These are phyloP conservation scores for Hylaea fasciaria DNA, from an alignment of 2,888 invertebrate species.

Conservation along the genomic window DNA sequence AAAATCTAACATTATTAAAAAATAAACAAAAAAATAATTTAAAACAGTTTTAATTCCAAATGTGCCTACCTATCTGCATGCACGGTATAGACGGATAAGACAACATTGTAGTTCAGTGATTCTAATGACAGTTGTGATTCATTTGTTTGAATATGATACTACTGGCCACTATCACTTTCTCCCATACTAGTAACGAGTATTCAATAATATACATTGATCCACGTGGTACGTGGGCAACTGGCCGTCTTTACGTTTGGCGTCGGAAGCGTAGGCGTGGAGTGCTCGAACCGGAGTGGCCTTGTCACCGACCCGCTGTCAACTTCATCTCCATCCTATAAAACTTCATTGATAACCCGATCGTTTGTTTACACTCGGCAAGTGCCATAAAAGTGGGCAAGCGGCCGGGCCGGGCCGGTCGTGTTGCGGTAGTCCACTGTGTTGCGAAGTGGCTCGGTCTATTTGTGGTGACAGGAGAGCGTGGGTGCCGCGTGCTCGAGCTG, in stretches of 20 bases:
- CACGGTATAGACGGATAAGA: too few species aligned
- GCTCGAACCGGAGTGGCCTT: not conserved
- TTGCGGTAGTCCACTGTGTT: constrained; percentile 71
- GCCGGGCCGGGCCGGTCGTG: constrained; percentile 57
- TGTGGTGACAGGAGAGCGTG: constrained; percentile 84
- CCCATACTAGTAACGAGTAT: too few species aligned
- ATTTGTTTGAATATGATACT: too few species aligned
- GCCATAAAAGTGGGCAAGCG: constrained; percentile 45
- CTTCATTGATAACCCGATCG: constrained; percentile 26
- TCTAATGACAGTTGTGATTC: too few species aligned
- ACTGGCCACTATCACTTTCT: too few species aligned
- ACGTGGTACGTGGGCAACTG: not conserved
- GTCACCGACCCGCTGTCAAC: constrained; percentile 1
- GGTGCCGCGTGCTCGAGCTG: constrained; percentile 83
- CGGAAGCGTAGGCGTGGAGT: not conserved
- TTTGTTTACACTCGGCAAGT: constrained; percentile 32
- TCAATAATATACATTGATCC: not conserved
- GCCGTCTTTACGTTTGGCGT: not conserved
- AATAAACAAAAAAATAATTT: too few species aligned
- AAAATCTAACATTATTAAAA: too few species aligned
- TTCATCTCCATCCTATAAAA: constrained; percentile 23
- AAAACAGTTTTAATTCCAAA: too few species aligned
- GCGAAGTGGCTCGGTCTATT: constrained; percentile 81
- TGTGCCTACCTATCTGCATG: too few species aligned
- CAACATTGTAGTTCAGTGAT: too few species aligned